Evolutionary conservation across 1,140 invertebrate species (phyloP).

Genomic region (Muscidifurax raptorellus): DNA sequence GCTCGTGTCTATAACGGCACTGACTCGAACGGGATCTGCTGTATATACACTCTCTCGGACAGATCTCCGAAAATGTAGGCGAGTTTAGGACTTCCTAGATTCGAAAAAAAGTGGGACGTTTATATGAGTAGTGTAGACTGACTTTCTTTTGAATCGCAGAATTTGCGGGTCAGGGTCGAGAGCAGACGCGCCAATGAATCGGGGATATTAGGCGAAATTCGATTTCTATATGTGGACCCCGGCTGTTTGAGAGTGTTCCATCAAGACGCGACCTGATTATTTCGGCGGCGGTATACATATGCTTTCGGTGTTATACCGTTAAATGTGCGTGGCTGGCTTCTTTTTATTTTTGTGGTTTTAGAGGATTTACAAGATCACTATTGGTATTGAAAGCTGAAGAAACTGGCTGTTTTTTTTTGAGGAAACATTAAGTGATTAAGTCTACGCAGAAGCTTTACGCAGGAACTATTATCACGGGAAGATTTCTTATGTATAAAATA

Average conservation of each 20-base stretch:
- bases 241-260: not conserved
- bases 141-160: not conserved
- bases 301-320: no score
- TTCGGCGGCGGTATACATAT: no score
- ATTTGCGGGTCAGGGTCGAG: not conserved
- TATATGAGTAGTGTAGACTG: not conserved
- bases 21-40: constrained; percentile 57
- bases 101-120: not conserved
- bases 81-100: not conserved
- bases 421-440: no score
- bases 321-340: no score
- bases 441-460: no score
- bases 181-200: not conserved
- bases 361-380: no score
- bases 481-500: no score
- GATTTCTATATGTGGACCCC: not conserved
- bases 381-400: no score
- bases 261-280: no score
- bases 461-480: no score
- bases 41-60: constrained; percentile 40
- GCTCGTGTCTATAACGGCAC: constrained; percentile 57
- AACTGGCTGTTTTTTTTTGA: no score
- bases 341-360: no score
- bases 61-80: constrained; percentile 41
- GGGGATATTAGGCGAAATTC: not conserved